phyloP scores from a whole-genome alignment of 2,113 vertebrate species.

The Mixornis gularis region DNA sequence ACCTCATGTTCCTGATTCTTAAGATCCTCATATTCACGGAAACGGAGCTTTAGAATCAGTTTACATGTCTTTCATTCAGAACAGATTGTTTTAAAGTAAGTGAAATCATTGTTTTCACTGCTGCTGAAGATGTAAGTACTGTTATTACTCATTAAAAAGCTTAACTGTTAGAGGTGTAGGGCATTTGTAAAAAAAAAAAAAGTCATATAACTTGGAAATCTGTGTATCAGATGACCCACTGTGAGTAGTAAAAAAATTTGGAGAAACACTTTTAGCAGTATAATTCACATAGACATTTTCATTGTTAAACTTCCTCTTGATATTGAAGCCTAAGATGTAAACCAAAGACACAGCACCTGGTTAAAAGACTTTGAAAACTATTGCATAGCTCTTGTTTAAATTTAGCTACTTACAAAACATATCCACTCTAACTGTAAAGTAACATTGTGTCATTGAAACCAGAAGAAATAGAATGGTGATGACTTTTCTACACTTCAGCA shows the following conservation, averaged over 20 bases:
- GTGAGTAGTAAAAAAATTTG: not conserved
- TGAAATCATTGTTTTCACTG: not conserved
- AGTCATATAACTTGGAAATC: not conserved
- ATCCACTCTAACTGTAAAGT: not conserved
- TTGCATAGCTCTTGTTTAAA: not conserved
- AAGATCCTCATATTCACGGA: not conserved
- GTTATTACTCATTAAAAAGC: not conserved
- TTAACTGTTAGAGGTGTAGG: not conserved
- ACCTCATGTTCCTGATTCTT: not conserved
- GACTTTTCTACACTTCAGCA: not conserved
- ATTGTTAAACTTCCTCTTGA: not conserved
- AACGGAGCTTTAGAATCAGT: not conserved
- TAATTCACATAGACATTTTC: constrained; percentile 16
- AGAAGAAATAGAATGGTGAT: not conserved
- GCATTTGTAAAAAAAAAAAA: not conserved
- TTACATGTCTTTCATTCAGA: not conserved
- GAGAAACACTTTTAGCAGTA: not conserved
- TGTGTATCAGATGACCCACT: not conserved
- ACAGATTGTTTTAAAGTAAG: not conserved
- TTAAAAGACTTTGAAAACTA: not conserved
- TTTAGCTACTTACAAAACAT: not conserved
- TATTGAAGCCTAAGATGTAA: not conserved
- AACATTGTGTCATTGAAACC: not conserved
- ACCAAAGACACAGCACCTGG: not conserved
- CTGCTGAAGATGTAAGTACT: not conserved